Percentiles rank a stretch among this genome's conserved stretches.
Conservation (phyloP, 2,113 vertebrate species). For the Sakesphorus luctuosus region DNA sequence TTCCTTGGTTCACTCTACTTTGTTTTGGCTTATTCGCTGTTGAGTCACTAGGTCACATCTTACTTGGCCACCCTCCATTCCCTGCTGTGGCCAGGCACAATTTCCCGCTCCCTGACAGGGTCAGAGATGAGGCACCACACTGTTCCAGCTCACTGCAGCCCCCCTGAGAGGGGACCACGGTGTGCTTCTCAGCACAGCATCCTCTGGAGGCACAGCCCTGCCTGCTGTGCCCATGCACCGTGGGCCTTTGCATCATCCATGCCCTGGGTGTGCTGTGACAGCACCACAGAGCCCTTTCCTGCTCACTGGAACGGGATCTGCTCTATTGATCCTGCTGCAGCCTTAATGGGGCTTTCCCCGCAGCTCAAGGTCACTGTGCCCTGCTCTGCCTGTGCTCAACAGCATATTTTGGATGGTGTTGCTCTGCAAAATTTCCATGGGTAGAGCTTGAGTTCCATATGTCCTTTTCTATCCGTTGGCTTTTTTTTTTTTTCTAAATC, state of each 20-base stretch:
- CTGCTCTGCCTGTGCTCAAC: background rate
- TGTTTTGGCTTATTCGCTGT: too few species aligned
- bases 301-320: background rate
- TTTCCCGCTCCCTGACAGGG: background rate
- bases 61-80: background rate
- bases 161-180: background rate
- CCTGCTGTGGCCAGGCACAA: background rate
- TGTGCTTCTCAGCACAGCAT: fast-evolving
- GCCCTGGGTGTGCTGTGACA: background rate
- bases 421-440: constrained; percentile 18
- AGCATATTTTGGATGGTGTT: background rate
- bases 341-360: background rate
- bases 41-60: background rate
- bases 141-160: background rate
- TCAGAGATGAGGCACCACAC: background rate
- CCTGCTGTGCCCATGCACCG: background rate
- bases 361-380: background rate
- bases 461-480: background rate
- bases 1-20: background rate
- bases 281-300: background rate
- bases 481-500: background rate
- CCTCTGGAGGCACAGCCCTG: background rate
- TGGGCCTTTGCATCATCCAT: fast-evolving
- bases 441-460: background rate
- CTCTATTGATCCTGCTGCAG: background rate